Evolutionary conservation across 2,797 vertebrate species (phyloP).

Genomic region (Poecilia picta): DNA sequence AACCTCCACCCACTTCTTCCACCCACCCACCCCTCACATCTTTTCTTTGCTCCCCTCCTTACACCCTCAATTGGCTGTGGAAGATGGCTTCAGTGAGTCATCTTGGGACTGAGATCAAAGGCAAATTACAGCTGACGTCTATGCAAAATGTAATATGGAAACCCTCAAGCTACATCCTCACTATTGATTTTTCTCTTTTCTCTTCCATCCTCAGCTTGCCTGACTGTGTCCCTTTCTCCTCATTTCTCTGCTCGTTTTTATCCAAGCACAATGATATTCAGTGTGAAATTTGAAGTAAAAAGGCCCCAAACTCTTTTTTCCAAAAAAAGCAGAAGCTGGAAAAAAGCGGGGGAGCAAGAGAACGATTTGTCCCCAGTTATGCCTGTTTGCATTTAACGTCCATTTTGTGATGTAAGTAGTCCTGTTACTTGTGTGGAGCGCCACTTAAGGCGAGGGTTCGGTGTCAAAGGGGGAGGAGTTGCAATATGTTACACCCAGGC

Average conservation of each 20-base stretch:
- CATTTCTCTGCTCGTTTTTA: constrained; percentile 73
- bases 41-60: constrained; percentile 12
- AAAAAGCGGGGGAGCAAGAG: not conserved
- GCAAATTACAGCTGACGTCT: constrained; percentile 85
- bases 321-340: constrained; percentile 16
- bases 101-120: constrained; percentile 86
- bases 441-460: constrained; percentile 65
- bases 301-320: constrained; percentile 52
- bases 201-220: constrained; percentile 58
- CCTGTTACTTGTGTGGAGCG: constrained; percentile 65
- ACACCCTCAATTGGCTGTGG: constrained; percentile 74
- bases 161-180: constrained; percentile 82
- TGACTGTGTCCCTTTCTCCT: constrained; percentile 62
- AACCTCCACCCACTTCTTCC: constrained; percentile 57
- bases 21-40: constrained; percentile 27
- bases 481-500: constrained; percentile 54
- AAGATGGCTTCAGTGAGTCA: constrained; percentile 84
- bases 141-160: constrained; percentile 87
- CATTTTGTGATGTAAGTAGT: constrained; percentile 79
- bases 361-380: constrained; percentile 68
- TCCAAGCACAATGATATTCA: constrained; percentile 76
- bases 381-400: constrained; percentile 81
- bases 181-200: constrained; percentile 80
- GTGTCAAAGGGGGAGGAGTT: constrained; percentile 64
- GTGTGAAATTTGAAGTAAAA: constrained; percentile 79